Conservation (phyloP, 2,888 invertebrate species). For the Sarcophaga caerulescens region DNA sequence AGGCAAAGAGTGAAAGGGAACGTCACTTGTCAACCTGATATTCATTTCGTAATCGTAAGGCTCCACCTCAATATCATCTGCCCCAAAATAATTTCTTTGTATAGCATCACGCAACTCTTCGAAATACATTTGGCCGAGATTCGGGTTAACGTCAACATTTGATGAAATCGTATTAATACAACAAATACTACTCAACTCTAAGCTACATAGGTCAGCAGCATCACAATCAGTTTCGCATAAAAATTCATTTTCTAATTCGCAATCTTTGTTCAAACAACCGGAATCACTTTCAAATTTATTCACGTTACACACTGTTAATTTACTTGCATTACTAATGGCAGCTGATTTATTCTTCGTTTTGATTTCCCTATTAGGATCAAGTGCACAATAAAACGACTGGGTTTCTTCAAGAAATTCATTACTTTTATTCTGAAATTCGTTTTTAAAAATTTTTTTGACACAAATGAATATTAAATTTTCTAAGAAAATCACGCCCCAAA, state of each 20-base stretch:
- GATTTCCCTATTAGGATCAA: not conserved
- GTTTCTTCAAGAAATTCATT: slow-evolving; percentile 7
- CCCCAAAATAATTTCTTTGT: not conserved
- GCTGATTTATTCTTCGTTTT: slow-evolving; percentile 24
- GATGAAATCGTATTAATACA: not conserved
- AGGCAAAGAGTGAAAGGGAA: not conserved
- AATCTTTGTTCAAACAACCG: not conserved
- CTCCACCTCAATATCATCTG: not conserved
- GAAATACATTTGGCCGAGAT: not conserved
- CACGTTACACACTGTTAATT: not conserved
- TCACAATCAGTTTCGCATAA: slow-evolving; percentile 6
- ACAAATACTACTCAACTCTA: not conserved
- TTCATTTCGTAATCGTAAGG: too few relatives aligned
- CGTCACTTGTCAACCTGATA: too few relatives aligned
- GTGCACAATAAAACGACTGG: slow-evolving; percentile 18
- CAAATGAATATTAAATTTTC: slow-evolving; percentile 42
- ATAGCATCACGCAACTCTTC: not conserved
- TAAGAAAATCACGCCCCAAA: slow-evolving; percentile 47
- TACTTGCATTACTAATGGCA: not conserved
- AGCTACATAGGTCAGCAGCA: not conserved
- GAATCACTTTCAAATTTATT: not conserved
- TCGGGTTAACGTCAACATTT: not conserved
- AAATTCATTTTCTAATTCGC: not conserved
- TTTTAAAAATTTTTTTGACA: slow-evolving; percentile 26
- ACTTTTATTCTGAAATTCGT: slow-evolving; percentile 10